Evolutionary conservation across 2,797 vertebrate species (phyloP), one percentile per base, ranked within the genome.

Genomic region (Leptoclinus maculatus): DNA sequence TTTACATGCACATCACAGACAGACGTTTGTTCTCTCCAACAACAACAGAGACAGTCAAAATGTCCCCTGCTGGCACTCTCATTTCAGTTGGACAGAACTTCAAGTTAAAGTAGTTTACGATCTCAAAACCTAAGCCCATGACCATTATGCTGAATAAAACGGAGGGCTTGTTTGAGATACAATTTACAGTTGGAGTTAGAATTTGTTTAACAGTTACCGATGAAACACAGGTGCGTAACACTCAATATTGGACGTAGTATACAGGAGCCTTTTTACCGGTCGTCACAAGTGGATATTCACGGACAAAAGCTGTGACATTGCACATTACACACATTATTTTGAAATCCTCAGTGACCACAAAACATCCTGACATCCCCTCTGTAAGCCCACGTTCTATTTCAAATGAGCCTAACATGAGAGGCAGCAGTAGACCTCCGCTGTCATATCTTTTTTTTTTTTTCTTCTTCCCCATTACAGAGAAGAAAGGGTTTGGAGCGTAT

Each of bases 401-500:
- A 84, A 81, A 80, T 47, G 54, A 77, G 66, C 73, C 49, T 59
- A 47, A 58, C 66, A 72, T 71, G 62, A 85, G 71, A 79, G 63
- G 63, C 66, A 45, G 66, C 54, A 68, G 74, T 58, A 80, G 64
- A 71, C 68, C 36, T 58, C 67, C 23, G 70, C 72, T 82, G 76
- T 76, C 63, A 75, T 74, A 79, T 73, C 67, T 63, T 57, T 38
- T 29, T 3, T 41, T 70, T 57, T 59, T 41, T 25, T 68, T 54
- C 47, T 17, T 47, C 21, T 5, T 7, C 4, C 25, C 62, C 63
- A 74, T 73, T 34, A 67, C 68, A 89, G 66, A 84, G 75, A 77
- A 74, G 74, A 66, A 62, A 83, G 85, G 89, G 89, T 93, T 93
- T 89, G 80, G 71, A 70, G 83, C 25, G 69, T 71, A 93, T 93